phyloP scores from a whole-genome alignment of 2,797 vertebrate species.

The Gadopsis bispinosus region DNA sequence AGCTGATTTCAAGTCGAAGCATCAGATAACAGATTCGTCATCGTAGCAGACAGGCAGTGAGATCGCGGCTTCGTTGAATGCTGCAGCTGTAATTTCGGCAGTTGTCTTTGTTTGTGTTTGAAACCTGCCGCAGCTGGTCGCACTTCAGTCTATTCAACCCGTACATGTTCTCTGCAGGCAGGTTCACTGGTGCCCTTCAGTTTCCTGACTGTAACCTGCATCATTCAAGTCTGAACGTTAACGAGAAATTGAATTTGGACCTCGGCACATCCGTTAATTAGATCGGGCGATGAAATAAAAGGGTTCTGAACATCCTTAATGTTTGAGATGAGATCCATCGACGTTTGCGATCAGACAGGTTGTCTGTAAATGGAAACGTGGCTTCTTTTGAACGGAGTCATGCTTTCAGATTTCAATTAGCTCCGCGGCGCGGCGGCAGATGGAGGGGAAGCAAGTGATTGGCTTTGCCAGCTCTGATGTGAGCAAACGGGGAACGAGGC shows the following conservation, averaged over 20 bases:
- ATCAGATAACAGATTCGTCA: too few species aligned
- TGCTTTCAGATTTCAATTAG: slow-evolving; percentile 59
- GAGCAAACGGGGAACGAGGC: background rate
- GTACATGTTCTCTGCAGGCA: background rate
- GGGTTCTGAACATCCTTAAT: background rate
- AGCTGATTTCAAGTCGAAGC: too few species aligned
- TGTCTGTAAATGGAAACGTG: slow-evolving; percentile 30
- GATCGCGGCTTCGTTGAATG: background rate
- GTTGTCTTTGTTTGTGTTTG: background rate
- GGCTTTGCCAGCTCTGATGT: slow-evolving; percentile 25
- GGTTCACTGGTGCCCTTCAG: background rate
- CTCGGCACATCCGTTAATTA: slow-evolving; percentile 10
- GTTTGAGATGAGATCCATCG: slow-evolving; percentile 15
- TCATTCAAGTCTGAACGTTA: slow-evolving; percentile 1
- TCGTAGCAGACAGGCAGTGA: background rate
- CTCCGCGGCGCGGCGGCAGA: slow-evolving; percentile 1
- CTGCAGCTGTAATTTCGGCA: background rate
- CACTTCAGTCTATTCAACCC: background rate
- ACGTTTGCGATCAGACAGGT: slow-evolving; percentile 31
- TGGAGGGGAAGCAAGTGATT: slow-evolving; percentile 38
- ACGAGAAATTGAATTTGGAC: slow-evolving; percentile 23
- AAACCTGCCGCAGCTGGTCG: background rate
- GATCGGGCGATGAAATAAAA: background rate
- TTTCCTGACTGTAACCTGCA: background rate
- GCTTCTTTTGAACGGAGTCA: slow-evolving; percentile 35